Evolutionary conservation across 2,113 vertebrate species (phyloP), one percentile per base, ranked within the genome.

Genomic region (Meles meles): DNA sequence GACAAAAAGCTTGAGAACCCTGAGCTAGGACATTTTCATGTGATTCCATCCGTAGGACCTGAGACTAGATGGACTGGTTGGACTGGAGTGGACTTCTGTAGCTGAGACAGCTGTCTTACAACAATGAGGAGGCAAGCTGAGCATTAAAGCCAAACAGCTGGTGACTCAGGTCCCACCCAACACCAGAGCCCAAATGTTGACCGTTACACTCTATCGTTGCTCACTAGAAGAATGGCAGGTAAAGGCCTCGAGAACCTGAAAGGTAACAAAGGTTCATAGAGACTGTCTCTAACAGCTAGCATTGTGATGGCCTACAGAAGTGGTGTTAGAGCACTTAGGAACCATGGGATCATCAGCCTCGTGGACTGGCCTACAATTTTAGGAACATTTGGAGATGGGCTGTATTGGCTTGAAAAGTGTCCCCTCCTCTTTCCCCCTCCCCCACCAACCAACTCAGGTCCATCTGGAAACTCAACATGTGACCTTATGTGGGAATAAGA

Each of bases 331-430:
- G 57, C 23, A 67, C 2, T 2, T 1, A 7, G 37, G 34, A 44
- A 20, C 18, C 8, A 0, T 21, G 88, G 63, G n/a, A 52, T 13
- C 13, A 76, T 76, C 80, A 25, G 37, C 25, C 65, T 31, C 34
- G 65, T 34, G 69, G 82, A 57, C 57, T 34, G 52, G 76, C 29
- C 17, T 42, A 31, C 27, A 59, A 12, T 52, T 74, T 69, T 49
- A 93, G 57, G 49, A 90, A 95, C 74, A 42, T 23, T 47, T 93
- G 67, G 47, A 80, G 14, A 84, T 3, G 20, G 8, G 61, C 34
- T 76, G 6, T 44, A 57, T 8, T 57, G 25, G 10, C 31, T 74
- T 88, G 49, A 71, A 37, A 31, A 37, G 74, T 57, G 49, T 59
- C 34, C 59, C 25, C 20, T 47, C 4, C 42, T 18, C 7, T 5